A percentile compares a stretch with the other conserved stretches of the same genome.
These are phyloP conservation scores for Oplegnathus fasciatus DNA, from an alignment of 2,113 vertebrate species.

Conservation along the genomic window DNA sequence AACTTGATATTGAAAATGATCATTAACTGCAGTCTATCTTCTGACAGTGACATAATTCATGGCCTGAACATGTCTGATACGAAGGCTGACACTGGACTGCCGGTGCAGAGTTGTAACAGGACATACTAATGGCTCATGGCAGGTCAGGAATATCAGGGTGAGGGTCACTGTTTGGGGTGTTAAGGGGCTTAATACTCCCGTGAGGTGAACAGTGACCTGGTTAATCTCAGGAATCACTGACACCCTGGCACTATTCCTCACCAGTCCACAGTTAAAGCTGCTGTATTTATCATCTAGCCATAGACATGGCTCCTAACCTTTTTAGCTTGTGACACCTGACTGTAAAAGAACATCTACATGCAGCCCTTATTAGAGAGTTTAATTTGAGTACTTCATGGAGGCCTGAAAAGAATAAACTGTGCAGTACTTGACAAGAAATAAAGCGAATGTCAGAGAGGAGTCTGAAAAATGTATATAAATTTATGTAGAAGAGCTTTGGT, in stretches of 20 bases:
- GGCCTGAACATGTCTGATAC: neutral
- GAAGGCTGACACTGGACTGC: neutral
- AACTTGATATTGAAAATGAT: neutral
- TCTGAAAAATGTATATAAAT: no score
- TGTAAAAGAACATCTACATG: neutral
- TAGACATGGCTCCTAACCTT: neutral
- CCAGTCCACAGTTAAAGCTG: neutral
- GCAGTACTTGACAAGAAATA: neutral
- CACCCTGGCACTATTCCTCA: constrained; percentile 20
- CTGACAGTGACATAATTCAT: neutral
- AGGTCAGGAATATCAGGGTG: constrained; percentile 1
- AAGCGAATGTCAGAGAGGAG: no score
- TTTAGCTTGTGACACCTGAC: neutral
- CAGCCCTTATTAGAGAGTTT: neutral
- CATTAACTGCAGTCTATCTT: neutral
- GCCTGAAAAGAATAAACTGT: neutral
- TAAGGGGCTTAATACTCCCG: constrained; percentile 44
- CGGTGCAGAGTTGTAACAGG: neutral
- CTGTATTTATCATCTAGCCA: neutral
- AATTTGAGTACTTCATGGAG: neutral
- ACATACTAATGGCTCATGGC: neutral
- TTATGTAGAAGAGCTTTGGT: no score
- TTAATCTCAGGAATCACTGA: constrained; percentile 60
- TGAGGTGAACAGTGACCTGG: constrained; percentile 42
- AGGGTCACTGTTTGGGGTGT: constrained; percentile 45